These are phyloP conservation scores for Danio albolineatus DNA, from an alignment of 2,797 vertebrate species.

Conservation along the genomic window DNA sequence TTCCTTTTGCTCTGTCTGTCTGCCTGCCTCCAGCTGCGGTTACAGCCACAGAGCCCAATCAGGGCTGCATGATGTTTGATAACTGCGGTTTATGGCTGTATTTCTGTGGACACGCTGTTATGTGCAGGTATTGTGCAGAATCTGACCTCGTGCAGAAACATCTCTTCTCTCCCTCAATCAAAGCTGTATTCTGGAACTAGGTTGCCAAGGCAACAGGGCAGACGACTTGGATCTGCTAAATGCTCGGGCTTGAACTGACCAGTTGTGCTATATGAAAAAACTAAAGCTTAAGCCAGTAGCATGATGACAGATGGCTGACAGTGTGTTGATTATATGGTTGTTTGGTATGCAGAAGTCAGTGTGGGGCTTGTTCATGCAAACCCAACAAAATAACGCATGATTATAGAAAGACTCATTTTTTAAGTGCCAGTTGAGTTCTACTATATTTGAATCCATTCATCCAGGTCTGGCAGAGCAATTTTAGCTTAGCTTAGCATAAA, in stretches of 20 bases:
- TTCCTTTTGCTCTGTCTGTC: constrained; percentile 20
- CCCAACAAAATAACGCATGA: not conserved
- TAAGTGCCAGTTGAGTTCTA: no score
- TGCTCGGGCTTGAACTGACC: constrained; percentile 52
- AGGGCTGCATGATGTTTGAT: constrained; percentile 43
- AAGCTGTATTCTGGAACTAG: constrained; percentile 56
- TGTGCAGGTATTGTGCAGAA: constrained; percentile 50
- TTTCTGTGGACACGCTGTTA: constrained; percentile 4
- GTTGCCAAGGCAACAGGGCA: constrained; percentile 69
- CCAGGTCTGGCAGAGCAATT: no score
- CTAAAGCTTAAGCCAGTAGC: no score
- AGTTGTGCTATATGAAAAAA: constrained; percentile 44
- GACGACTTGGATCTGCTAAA: constrained; percentile 56
- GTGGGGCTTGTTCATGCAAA: not conserved
- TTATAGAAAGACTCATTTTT: no score
- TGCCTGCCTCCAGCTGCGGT: constrained; percentile 47
- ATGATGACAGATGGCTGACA: no score
- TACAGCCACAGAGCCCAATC: constrained; percentile 49
- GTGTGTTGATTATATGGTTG: no score
- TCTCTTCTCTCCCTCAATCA: constrained; percentile 65
- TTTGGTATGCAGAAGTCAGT: no score
- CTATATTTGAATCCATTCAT: no score
- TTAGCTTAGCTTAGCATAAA: no score
- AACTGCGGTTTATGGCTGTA: constrained; percentile 9
- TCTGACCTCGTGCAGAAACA: constrained; percentile 64